Evolutionary conservation across 2,113 vertebrate species (phyloP).

Genomic region (Saguinus midas): DNA sequence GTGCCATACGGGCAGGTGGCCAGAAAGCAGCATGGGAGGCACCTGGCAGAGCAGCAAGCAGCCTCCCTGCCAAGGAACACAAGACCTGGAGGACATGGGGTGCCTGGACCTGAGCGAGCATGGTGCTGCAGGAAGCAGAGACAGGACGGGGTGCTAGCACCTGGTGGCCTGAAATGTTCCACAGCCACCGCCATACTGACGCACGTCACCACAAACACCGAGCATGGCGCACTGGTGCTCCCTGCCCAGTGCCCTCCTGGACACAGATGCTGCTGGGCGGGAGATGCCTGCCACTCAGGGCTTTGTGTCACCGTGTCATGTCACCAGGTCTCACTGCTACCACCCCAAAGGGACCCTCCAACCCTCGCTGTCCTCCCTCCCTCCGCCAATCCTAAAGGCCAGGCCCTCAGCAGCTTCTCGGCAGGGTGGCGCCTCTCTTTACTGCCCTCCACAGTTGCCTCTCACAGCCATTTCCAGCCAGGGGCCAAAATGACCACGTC

Average conservation of each 20-base stretch:
- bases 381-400: background rate
- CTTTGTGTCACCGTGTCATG: background rate
- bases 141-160: background rate
- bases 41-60: background rate
- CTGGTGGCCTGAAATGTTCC: background rate
- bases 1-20: background rate
- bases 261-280: background rate
- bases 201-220: background rate
- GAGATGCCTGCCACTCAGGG: no score
- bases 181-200: background rate
- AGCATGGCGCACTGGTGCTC: background rate
- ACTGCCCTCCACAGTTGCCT: no score
- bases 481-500: background rate
- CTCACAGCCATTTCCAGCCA: background rate
- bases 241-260: background rate
- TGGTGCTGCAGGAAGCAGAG: background rate
- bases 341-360: background rate
- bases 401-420: background rate
- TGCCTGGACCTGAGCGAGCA: background rate
- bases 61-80: background rate
- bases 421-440: background rate
- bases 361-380: background rate
- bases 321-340: background rate
- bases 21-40: background rate
- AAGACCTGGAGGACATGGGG: background rate